Evolutionary conservation across 1,140 invertebrate genomes (phyloP), one percentile per base, ranked within the genome.

Genomic region (Oedothorax gibbosus): DNA sequence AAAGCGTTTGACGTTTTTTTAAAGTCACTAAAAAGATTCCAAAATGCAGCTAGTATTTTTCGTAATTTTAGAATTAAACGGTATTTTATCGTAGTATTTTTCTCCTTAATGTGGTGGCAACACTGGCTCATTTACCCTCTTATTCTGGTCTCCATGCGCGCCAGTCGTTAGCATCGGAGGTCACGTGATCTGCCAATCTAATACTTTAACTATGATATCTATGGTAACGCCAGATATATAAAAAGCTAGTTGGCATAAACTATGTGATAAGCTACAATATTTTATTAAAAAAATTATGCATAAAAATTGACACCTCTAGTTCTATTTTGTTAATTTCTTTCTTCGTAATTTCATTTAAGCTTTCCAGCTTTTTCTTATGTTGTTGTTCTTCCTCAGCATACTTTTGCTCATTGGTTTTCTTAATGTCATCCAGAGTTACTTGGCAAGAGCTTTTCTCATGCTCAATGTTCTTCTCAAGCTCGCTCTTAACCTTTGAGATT

Each of bases 401-500:
- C 50, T 66, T 66, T 66, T 49, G 35, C 49, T 75, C 14, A 66
- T 84, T 75, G 4, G 10, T 12, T 68, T 56, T 76, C 18, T 76
- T 84, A 49, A 84, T 49, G 35, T 65, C 72, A 15, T 10, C 21
- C 3, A 84, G 60, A 12, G 51, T 57, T 51, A 56, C 56, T 50
- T 76, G 18, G 18, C 56, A 51, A 49, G 18, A 49, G 53, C 18
- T 75, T 57, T 76, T 9, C 21, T 84, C 81, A 35, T 76, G 62
- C 12, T 84, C 50, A 54, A 84, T 15, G 18, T 68, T 65, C 57
- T 84, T 84, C 21, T 14, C 2, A 9, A 84, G 53, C 20, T 84
- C 71, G 15, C 18, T 57, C 56, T 84, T 84, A 11, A 84, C 12
- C 7, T 56, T 50, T 14, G 51, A 75, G 53, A 84, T 18, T 15